Percentiles rank a stretch among this genome's conserved stretches.
phyloP scores from a whole-genome alignment of 2,113 vertebrate genomes.

The Anoura caudifer region DNA sequence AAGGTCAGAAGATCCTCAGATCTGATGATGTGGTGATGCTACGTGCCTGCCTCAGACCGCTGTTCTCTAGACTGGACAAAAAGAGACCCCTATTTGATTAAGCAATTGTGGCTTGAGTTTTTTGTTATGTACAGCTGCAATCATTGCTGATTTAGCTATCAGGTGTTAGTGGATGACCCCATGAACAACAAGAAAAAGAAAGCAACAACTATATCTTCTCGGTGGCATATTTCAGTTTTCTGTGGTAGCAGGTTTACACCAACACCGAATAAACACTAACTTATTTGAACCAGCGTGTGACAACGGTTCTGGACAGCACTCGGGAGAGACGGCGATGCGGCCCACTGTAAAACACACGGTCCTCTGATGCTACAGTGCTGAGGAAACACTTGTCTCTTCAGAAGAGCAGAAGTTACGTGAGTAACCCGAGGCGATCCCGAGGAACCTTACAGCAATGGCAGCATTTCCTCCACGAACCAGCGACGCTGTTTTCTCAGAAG shows the following conservation, averaged over 20 bases:
- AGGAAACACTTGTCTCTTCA: not conserved
- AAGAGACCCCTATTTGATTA: not conserved
- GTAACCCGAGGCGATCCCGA: not conserved
- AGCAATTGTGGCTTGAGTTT: not conserved
- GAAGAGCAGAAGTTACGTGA: not conserved
- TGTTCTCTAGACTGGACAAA: not conserved
- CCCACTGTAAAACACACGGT: not conserved
- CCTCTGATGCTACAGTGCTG: not conserved
- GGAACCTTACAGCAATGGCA: not conserved
- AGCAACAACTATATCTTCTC: not conserved
- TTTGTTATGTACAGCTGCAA: not conserved
- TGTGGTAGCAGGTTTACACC: not conserved
- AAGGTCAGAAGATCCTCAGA: not conserved
- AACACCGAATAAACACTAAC: not conserved
- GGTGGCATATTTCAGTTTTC: not conserved
- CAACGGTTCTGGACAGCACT: not conserved
- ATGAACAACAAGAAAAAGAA: not conserved
- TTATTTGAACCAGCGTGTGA: not conserved
- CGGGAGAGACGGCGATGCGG: fast-evolving
- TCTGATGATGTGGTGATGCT: not conserved
- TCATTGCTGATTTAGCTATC: not conserved
- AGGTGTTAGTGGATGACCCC: not conserved
- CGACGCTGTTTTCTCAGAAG: not conserved
- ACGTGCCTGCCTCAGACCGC: not conserved
- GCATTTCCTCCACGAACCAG: not conserved